Evolutionary conservation across 2,113 vertebrate species (phyloP).

Genomic region (Bufo bufo): DNA sequence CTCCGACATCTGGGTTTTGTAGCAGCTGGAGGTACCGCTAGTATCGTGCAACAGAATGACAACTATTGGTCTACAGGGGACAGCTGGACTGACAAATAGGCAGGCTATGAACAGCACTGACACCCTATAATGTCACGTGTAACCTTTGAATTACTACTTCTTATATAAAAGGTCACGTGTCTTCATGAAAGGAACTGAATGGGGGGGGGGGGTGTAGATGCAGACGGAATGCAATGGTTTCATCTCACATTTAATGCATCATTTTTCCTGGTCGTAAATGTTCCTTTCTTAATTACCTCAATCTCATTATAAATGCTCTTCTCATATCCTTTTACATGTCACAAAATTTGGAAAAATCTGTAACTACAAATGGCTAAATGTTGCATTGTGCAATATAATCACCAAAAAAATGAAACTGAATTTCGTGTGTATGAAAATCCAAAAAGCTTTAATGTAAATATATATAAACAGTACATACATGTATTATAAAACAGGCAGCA

Average conservation of each 20-base stretch:
- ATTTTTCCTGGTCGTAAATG: neutral
- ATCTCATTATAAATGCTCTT: constrained; percentile 1
- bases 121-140: neutral
- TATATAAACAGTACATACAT: too few relatives aligned
- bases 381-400: too few relatives aligned
- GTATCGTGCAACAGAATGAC: neutral
- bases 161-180: neutral
- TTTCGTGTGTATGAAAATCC: too few relatives aligned
- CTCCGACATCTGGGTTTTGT: constrained; percentile 4
- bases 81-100: neutral
- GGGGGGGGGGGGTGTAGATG: neutral
- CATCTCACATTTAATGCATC: neutral
- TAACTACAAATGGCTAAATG: neutral
- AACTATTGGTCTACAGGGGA: neutral
- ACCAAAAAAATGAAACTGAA: too few relatives aligned
- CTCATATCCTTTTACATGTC: neutral
- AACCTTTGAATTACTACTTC: neutral
- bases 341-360: neutral
- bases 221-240: neutral
- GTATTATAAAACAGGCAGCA: too few relatives aligned
- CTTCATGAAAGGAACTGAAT: neutral
- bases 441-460: too few relatives aligned
- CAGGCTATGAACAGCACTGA: neutral
- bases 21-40: constrained; percentile 29
- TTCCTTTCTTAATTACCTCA: neutral